Evolutionary conservation across 1,140 invertebrate genomes (phyloP).

Genomic region (Sipha flava): DNA sequence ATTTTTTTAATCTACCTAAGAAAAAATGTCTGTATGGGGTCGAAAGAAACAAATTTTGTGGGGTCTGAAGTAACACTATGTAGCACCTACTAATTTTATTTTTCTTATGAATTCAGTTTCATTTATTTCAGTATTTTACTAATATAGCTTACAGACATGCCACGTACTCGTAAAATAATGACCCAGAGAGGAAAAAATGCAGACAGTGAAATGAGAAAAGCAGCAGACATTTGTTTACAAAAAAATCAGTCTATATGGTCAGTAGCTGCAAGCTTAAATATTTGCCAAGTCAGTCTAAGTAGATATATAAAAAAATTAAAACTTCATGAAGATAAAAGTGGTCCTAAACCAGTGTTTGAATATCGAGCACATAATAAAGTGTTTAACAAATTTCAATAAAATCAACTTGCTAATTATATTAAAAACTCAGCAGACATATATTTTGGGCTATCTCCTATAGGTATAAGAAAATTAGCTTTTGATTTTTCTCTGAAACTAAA

Average conservation of each 20-base stretch:
- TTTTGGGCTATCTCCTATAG: neutral
- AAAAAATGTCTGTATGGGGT: neutral
- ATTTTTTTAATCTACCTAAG: too few relatives aligned
- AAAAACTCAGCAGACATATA: neutral
- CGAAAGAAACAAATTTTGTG: neutral
- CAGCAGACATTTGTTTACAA: neutral
- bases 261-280: neutral
- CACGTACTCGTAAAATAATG: neutral
- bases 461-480: neutral
- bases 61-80: neutral
- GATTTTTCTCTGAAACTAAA: neutral
- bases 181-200: neutral
- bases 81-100: neutral
- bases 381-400: neutral
- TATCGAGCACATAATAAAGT: neutral
- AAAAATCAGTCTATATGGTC: neutral
- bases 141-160: neutral
- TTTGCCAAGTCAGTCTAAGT: neutral
- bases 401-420: neutral
- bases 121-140: neutral
- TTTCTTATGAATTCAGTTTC: neutral
- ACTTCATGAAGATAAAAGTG: neutral
- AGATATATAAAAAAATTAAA: neutral
- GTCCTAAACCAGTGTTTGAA: neutral
- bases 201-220: neutral